These are phyloP conservation scores for Crocidura indochinensis DNA, from an alignment of 2,797 vertebrate genomes.

Conservation along the genomic window DNA sequence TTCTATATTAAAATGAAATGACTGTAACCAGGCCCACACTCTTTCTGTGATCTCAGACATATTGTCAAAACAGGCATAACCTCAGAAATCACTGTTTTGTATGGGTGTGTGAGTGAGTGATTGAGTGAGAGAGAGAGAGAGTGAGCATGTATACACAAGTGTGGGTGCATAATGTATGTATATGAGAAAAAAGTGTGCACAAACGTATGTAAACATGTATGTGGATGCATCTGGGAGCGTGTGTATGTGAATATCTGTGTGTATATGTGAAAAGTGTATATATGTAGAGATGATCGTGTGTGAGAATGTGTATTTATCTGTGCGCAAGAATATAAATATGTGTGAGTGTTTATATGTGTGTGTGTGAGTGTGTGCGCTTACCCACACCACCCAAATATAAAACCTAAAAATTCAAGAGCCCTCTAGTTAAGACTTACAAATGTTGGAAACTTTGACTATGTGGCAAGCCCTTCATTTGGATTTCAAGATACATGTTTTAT, in stretches of 20 bases:
- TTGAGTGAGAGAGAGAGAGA: neutral
- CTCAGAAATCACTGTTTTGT: neutral
- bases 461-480: constrained; percentile 22
- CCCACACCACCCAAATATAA: neutral
- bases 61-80: neutral
- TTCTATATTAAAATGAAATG: neutral
- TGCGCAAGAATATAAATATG: too few relatives aligned
- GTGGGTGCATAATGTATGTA: too few relatives aligned
- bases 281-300: too few relatives aligned
- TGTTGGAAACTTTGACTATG: neutral
- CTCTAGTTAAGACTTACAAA: constrained; percentile 23
- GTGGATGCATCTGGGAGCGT: too few relatives aligned
- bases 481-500: neutral
- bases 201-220: too few relatives aligned
- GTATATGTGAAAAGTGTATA: too few relatives aligned
- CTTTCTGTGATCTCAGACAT: neutral
- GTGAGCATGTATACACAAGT: too few relatives aligned
- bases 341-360: too few relatives aligned
- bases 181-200: too few relatives aligned
- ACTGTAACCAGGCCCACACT: neutral
- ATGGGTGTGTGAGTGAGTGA: too few relatives aligned
- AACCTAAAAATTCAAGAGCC: neutral
- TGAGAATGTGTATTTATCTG: too few relatives aligned
- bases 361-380: neutral
- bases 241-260: too few relatives aligned